These are phyloP conservation scores for Heptranchias perlo DNA, from an alignment of 2,113 vertebrate genomes.

Conservation along the genomic window DNA sequence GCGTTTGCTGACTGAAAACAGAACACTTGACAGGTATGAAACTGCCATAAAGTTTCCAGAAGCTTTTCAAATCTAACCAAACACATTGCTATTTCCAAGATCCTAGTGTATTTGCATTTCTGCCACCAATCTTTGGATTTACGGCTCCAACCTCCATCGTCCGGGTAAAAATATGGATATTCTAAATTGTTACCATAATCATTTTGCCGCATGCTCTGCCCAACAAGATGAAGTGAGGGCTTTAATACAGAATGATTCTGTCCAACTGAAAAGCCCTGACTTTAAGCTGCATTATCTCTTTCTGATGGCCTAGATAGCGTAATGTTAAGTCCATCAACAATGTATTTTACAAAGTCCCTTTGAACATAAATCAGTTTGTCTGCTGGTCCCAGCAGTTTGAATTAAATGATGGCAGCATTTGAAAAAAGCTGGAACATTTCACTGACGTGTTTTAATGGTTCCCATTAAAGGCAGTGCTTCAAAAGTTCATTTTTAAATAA, in stretches of 20 bases:
- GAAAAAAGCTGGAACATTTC: conserved; percentile 5
- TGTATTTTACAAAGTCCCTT: conserved; percentile 28
- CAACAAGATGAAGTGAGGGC: neutral
- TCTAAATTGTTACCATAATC: neutral
- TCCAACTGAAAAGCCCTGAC: neutral
- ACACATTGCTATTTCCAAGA: neutral
- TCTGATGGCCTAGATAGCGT: neutral
- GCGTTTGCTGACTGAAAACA: neutral
- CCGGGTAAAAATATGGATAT: neutral
- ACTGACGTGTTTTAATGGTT: conserved; percentile 26
- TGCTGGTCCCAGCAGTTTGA: neutral
- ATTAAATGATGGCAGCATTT: conserved; percentile 13
- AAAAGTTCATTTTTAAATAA: neutral
- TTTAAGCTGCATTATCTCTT: conserved; percentile 18
- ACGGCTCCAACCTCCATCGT: too few species aligned
- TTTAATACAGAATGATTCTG: neutral
- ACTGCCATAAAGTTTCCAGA: neutral
- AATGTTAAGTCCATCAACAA: conserved; percentile 1
- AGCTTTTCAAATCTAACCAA: neutral
- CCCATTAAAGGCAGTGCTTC: conserved; percentile 24
- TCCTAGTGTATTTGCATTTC: neutral
- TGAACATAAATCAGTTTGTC: conserved; percentile 14
- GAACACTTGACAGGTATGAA: neutral
- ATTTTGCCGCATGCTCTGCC: neutral
- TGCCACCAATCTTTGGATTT: neutral